phyloP scores from a whole-genome alignment of 2,888 invertebrate genomes.

The Lepidochrysops patricia region DNA sequence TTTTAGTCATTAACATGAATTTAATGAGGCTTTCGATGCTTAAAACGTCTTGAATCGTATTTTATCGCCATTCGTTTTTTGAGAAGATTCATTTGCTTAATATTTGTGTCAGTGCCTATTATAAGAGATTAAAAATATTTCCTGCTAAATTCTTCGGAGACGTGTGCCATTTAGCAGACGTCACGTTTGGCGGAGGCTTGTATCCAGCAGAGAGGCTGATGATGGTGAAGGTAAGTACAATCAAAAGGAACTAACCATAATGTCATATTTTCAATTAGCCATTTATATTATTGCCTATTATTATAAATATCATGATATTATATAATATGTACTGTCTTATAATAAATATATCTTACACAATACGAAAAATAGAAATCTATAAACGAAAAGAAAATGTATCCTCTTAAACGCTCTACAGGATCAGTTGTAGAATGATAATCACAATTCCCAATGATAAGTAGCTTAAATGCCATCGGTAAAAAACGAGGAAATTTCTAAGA shows the following conservation, averaged over 20 bases:
- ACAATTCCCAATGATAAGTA: neutral
- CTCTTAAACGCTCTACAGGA: neutral
- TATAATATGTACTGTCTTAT: no score
- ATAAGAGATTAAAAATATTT: no score
- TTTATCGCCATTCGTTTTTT: neutral
- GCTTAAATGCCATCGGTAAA: neutral
- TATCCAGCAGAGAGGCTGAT: neutral
- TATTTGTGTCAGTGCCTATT: no score
- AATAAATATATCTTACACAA: no score
- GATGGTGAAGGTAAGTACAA: neutral
- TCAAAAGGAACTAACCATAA: no score
- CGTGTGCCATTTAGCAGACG: no score
- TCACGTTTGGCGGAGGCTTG: neutral
- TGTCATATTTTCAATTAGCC: no score
- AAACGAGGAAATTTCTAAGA: slow-evolving; percentile 17
- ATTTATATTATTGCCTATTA: no score
- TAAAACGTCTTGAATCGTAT: neutral
- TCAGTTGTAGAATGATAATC: neutral
- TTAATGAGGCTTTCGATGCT: neutral
- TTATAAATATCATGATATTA: no score
- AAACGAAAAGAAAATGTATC: neutral
- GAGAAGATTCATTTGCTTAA: no score
- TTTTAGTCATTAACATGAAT: neutral
- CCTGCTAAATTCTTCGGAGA: no score
- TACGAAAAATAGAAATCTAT: neutral